Evolutionary conservation across 37 sponge, comb jelly and placozoan genomes (phyloP).

Genomic region (Geodia barretti): DNA sequence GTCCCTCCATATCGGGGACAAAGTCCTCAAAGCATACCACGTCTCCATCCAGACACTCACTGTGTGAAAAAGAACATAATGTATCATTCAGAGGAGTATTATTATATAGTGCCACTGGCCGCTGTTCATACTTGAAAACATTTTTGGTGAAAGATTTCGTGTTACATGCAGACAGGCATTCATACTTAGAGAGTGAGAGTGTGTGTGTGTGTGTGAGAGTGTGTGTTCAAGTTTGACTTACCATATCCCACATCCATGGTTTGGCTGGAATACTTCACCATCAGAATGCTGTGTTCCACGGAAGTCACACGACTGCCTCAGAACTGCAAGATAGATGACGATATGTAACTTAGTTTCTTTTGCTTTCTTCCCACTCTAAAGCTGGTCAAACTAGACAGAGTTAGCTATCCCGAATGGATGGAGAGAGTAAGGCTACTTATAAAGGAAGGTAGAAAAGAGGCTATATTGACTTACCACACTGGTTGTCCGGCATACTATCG

Average conservation of each 20-base stretch:
- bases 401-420: too few species aligned
- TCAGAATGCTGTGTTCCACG: constrained; percentile 1
- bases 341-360: too few species aligned
- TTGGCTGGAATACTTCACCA: not conserved
- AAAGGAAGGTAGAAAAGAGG: too few species aligned
- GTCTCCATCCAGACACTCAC: constrained; percentile 39
- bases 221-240: not conserved
- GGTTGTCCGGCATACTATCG: not conserved
- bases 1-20: not conserved
- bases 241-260: constrained; percentile 37
- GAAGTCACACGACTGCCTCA: constrained; percentile 1
- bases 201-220: too few species aligned
- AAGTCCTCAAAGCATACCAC: constrained; percentile 17
- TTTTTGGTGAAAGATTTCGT: too few species aligned
- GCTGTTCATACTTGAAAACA: not conserved
- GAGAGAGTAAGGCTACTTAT: too few species aligned
- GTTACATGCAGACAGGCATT: too few species aligned
- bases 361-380: too few species aligned
- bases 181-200: too few species aligned
- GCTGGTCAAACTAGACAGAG: too few species aligned
- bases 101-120: not conserved
- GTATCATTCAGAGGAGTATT: not conserved
- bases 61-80: constrained; percentile 1
- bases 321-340: too few species aligned
- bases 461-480: constrained; percentile 55